Conservation (phyloP, 2,888 invertebrate species). For the Melanotus villosus region DNA sequence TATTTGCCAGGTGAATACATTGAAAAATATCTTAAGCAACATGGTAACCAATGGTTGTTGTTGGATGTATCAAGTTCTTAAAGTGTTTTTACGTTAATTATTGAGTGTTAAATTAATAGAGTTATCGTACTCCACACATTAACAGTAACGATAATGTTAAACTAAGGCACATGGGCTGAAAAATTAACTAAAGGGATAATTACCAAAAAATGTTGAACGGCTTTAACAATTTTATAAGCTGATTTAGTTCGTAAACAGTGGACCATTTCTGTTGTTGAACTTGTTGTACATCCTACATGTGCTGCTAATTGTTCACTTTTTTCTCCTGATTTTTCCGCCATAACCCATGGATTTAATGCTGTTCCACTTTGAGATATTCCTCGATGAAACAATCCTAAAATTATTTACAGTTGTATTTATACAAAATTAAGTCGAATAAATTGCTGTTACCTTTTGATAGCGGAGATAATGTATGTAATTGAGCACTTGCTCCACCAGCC, state of each 20-base stretch:
- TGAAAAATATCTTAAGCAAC: too few relatives aligned
- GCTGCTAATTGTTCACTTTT: constrained; percentile 75
- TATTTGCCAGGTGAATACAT: too few relatives aligned
- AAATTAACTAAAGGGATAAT: not conserved
- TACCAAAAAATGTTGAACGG: constrained; percentile 74
- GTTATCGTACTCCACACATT: too few relatives aligned
- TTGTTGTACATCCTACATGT: constrained; percentile 75
- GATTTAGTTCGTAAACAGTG: constrained; percentile 77
- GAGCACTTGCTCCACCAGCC: constrained; percentile 82
- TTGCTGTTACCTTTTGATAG: constrained; percentile 71
- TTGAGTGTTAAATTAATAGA: too few relatives aligned
- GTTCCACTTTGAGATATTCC: constrained; percentile 82
- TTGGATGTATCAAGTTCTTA: too few relatives aligned
- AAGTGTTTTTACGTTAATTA: too few relatives aligned
- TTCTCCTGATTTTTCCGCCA: constrained; percentile 72
- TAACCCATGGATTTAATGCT: constrained; percentile 74
- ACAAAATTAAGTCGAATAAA: not conserved
- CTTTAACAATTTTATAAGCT: constrained; percentile 73
- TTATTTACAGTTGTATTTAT: not conserved
- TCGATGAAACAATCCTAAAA: constrained; percentile 72
- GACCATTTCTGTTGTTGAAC: constrained; percentile 71
- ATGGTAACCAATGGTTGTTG: too few relatives aligned
- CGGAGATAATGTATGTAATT: constrained; percentile 79
- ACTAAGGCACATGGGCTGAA: too few relatives aligned
- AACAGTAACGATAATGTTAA: too few relatives aligned